These are phyloP conservation scores for Aptenodytes forsteri DNA, from an alignment of 2,113 vertebrate genomes.

Conservation along the genomic window DNA sequence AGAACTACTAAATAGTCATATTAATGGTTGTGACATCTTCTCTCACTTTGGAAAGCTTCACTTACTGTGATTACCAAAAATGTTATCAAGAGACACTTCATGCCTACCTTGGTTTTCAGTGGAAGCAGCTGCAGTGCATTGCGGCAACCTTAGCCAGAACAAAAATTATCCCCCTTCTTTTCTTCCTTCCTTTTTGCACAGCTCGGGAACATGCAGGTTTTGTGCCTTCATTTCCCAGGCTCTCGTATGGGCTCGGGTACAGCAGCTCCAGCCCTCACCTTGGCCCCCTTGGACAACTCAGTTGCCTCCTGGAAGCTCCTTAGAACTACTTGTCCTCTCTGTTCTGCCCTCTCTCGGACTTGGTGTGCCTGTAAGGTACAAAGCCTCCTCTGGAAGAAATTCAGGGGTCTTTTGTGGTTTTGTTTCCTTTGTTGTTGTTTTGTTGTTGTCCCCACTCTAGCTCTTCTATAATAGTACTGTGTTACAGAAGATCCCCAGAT, in stretches of 20 bases:
- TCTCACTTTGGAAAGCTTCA: neutral
- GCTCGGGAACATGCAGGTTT: neutral
- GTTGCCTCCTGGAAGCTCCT: neutral
- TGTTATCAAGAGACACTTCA: neutral
- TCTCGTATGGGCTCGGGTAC: rapidly evolving
- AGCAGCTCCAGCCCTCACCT: neutral
- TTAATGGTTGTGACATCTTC: neutral
- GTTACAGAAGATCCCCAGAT: neutral
- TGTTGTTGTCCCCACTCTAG: neutral
- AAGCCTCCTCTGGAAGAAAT: neutral
- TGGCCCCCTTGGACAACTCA: neutral
- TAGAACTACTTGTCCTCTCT: too few relatives aligned
- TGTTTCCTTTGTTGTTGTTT: neutral
- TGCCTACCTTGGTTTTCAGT: neutral
- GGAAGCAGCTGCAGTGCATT: neutral
- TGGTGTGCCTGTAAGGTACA: neutral
- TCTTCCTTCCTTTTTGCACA: neutral
- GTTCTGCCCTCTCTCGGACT: neutral
- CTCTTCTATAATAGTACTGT: rapidly evolving
- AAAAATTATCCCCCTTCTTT: neutral
- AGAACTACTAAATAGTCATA: neutral
- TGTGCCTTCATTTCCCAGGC: too few relatives aligned
- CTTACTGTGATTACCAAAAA: neutral
- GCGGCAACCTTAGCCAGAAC: neutral
- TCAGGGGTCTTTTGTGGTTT: neutral